Base-by-base conservation (phyloP, 2,888 invertebrate species). In the Theodoxus fluviatilis region DNA sequence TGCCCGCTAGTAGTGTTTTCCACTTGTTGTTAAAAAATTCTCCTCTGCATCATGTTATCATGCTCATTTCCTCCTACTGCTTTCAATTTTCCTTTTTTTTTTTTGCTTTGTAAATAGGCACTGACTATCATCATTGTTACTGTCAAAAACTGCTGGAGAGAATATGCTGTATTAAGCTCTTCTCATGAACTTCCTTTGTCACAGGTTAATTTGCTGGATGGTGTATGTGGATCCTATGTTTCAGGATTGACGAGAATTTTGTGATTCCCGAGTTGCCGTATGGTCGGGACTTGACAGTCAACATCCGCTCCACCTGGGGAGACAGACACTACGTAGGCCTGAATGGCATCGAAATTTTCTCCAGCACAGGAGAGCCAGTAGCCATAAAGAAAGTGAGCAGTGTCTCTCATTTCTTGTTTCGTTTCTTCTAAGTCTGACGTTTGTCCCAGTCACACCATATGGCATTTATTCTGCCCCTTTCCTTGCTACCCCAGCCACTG, bases 281-380 rank as follows among this genome's bases (percentile, higher is more conserved):
- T 74, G 94, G 94, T n/a, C 88, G 89, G 79, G 86, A 90, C 69
- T 82, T 94, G 79, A 90, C 90, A 75, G 88, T 94, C 68, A 91
- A 92, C 84, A 92, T 94, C 75, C 73, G 75, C 47, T 78, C 83
- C 87, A 90, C 93, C 38, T 94, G 94, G 94, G 94, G 94, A 9
- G 94, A 94, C 83, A 91, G 91, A 77, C 91, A 93, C 86, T 91
- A 92, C 78, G 92, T 94, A 18, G 94, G 94, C 0, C 85, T 94
- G 69, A 94, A 93, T 82, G 94, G 93, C 2, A 90, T 94, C 68
- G 93, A 94, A 85, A 87, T 94, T 73, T 94, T 93, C 83, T 91
- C 91, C 73, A 87, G 88, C 22, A 88, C 88, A 66, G 94, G 93
- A 12, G 88, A 90, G 74, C 87, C 89, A 40, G 90, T 91, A 1